Conservation (phyloP, 2,113 vertebrate species). For the Atlantisia rogersi region DNA sequence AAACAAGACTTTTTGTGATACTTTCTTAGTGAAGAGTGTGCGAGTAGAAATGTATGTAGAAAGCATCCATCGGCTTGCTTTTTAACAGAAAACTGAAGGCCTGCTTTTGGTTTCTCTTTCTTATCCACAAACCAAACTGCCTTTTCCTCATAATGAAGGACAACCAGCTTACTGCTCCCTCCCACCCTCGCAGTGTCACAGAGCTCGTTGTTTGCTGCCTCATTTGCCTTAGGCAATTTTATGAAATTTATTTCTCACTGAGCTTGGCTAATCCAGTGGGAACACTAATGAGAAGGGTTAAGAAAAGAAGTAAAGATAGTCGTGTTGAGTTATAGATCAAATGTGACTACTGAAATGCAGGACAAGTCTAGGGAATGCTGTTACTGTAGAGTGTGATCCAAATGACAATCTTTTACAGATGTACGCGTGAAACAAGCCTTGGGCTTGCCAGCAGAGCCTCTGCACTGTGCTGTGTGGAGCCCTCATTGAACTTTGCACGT, state of each 20-base stretch:
- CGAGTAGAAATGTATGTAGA: neutral
- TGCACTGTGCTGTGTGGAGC: neutral
- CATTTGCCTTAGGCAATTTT: neutral
- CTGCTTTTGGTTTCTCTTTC: neutral
- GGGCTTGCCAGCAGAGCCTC: neutral
- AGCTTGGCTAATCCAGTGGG: neutral
- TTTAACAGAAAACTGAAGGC: neutral
- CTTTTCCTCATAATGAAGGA: neutral
- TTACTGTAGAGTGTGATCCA: neutral
- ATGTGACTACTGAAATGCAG: neutral
- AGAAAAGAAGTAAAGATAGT: neutral
- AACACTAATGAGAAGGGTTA: neutral
- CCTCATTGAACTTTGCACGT: fast-evolving
- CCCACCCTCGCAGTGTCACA: neutral
- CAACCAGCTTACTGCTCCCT: neutral
- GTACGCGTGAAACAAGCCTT: neutral
- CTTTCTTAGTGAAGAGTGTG: neutral
- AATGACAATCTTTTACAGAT: neutral
- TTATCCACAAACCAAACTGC: neutral
- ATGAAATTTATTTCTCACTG: neutral
- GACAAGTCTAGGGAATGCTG: neutral
- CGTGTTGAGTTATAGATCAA: neutral
- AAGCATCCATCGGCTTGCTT: neutral
- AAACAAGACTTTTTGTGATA: neutral
- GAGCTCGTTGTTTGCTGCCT: neutral